A percentile compares a stretch with the other conserved stretches of the same genome.
Conservation (phyloP, 1,140 invertebrate genomes). For the Bombus pyrosoma region DNA sequence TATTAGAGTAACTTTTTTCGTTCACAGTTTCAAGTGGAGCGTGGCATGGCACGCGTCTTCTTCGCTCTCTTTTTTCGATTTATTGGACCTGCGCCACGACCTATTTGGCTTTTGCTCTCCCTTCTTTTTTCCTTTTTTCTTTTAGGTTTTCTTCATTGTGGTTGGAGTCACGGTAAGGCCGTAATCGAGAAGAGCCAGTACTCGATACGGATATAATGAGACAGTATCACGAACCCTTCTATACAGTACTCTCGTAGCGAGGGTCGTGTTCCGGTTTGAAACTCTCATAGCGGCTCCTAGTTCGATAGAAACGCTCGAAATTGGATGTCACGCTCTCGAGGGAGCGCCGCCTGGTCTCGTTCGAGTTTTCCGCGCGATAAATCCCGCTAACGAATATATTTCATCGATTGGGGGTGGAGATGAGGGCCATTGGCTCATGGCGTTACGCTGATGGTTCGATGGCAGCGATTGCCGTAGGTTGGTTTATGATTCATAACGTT, state of each 20-base stretch:
- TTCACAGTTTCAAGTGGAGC: constrained; percentile 54
- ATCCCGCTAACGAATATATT: constrained; percentile 52
- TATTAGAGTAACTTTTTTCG: constrained; percentile 80
- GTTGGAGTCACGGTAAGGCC: constrained; percentile 5
- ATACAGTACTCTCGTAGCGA: neutral
- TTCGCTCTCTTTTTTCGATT: constrained; percentile 62
- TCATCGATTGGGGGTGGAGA: neutral
- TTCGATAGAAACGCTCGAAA: constrained; percentile 49
- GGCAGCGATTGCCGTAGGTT: neutral
- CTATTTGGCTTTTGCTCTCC: neutral
- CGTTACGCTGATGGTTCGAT: neutral
- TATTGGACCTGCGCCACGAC: constrained; percentile 63
- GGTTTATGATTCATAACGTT: no score
- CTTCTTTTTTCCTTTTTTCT: neutral
- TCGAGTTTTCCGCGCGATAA: constrained; percentile 44
- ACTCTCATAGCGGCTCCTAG: neutral
- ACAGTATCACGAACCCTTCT: constrained; percentile 38
- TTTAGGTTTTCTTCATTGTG: neutral
- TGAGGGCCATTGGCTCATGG: neutral
- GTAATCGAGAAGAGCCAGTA: neutral
- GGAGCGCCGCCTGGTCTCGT: constrained; percentile 4
- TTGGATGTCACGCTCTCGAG: constrained; percentile 40
- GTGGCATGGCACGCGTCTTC: constrained; percentile 66
- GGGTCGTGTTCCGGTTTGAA: neutral
- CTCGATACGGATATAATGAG: constrained; percentile 47